phyloP scores from a whole-genome alignment of 2,888 invertebrate genomes.

The Drosophila longiperda region DNA sequence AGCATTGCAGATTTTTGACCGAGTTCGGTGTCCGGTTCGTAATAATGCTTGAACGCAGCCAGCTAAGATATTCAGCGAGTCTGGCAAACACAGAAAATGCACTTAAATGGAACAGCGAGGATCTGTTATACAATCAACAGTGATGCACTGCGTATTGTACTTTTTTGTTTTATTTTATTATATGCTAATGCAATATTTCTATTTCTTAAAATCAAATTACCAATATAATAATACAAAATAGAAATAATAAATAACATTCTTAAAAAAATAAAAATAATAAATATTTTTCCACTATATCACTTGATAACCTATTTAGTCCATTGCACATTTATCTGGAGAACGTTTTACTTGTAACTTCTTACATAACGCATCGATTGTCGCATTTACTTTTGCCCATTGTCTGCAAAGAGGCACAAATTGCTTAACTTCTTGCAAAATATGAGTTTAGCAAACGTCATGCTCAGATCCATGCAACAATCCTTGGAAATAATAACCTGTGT shows the following conservation, averaged over 20 bases:
- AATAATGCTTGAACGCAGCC: slow-evolving; percentile 32
- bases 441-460: slow-evolving; percentile 55
- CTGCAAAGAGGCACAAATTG: slow-evolving; percentile 55
- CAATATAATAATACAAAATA: neutral
- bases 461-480: slow-evolving; percentile 26
- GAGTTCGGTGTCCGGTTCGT: slow-evolving; percentile 45
- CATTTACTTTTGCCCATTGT: slow-evolving; percentile 32
- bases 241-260: neutral
- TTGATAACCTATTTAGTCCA: slow-evolving; percentile 11
- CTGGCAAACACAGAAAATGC: slow-evolving; percentile 25
- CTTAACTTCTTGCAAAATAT: slow-evolving; percentile 64
- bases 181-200: no score
- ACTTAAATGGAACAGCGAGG: slow-evolving; percentile 42
- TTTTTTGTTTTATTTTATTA: neutral
- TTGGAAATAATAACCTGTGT: slow-evolving; percentile 48
- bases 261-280: neutral
- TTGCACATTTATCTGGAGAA: slow-evolving; percentile 17
- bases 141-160: slow-evolving; percentile 32
- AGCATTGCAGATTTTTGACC: slow-evolving; percentile 61
- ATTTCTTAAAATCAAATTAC: neutral
- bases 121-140: slow-evolving; percentile 23
- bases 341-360: slow-evolving; percentile 66
- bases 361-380: slow-evolving; percentile 55
- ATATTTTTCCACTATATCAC: neutral
- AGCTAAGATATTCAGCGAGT: slow-evolving; percentile 1